A percentile compares a stretch with the other conserved stretches of the same genome.
These are phyloP conservation scores for Cathartes aura DNA, from an alignment of 2,113 vertebrate species.

Conservation along the genomic window DNA sequence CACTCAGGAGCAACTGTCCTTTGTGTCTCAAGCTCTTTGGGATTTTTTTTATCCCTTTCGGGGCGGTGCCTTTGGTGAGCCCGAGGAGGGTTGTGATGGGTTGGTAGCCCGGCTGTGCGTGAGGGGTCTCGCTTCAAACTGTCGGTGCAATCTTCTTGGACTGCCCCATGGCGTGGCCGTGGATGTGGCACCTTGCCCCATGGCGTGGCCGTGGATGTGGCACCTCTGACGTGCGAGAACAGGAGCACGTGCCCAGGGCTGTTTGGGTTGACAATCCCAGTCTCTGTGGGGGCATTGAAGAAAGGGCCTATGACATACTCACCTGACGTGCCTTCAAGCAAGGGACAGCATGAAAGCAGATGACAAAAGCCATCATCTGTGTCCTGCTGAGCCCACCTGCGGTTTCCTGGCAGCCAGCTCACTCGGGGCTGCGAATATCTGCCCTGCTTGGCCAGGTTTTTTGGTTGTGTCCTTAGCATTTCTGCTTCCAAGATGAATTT, in stretches of 20 bases:
- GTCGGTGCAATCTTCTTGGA: neutral
- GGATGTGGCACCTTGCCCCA: neutral
- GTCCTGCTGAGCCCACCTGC: neutral
- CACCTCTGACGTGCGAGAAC: rapidly evolving
- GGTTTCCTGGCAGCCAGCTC: neutral
- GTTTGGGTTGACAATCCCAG: neutral
- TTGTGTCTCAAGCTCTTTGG: neutral
- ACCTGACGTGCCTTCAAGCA: neutral
- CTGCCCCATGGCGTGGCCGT: neutral
- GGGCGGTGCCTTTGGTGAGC: neutral
- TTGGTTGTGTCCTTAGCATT: neutral
- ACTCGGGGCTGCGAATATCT: rapidly evolving
- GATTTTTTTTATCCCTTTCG: neutral
- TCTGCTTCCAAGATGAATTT: slow-evolving; percentile 16
- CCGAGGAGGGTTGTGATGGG: neutral
- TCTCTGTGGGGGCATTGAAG: neutral
- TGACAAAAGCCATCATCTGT: neutral
- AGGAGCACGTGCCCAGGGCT: neutral
- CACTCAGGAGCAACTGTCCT: neutral
- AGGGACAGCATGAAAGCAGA: neutral
- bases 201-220: neutral
- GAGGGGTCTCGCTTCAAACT: neutral
- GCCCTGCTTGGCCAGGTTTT: neutral
- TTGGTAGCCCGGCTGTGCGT: neutral
- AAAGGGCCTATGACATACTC: neutral